Evolutionary conservation across 2,113 vertebrate species (phyloP).

Genomic region (Tyrannus savana): DNA sequence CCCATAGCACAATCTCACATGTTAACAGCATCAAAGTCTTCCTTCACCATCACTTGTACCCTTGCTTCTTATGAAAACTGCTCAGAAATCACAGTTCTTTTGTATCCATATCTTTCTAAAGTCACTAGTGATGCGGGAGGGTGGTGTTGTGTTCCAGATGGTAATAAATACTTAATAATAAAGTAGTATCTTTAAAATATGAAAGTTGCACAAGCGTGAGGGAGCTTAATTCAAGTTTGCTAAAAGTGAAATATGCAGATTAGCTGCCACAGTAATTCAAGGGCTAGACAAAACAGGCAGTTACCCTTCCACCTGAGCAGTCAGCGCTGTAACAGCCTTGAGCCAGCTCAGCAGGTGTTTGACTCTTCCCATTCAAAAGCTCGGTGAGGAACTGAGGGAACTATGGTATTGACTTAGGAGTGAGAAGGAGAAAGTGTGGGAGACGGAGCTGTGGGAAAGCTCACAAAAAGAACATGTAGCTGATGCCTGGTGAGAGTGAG

Average conservation of each 20-base stretch:
- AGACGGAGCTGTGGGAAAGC: constrained; percentile 46
- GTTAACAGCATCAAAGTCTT: neutral
- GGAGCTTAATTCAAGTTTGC: neutral
- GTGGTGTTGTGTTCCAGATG: neutral
- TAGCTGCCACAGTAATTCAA: constrained; percentile 10
- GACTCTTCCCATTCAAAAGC: constrained; percentile 43
- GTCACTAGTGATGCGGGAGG: neutral
- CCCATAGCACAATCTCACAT: neutral
- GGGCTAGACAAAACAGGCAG: constrained; percentile 3
- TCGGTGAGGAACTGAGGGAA: neutral
- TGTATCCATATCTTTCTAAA: neutral
- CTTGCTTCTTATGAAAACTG: neutral
- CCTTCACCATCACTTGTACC: neutral
- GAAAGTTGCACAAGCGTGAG: neutral
- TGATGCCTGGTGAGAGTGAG: constrained; percentile 20
- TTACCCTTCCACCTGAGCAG: constrained; percentile 32
- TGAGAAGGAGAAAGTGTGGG: constrained; percentile 34
- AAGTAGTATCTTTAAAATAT: neutral
- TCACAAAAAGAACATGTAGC: neutral
- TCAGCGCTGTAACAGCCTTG: neutral
- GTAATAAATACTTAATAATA: neutral
- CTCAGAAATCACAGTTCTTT: neutral
- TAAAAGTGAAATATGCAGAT: neutral
- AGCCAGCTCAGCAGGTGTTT: constrained; percentile 29
- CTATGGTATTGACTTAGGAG: neutral